Percentiles rank a stretch among this genome's conserved stretches.
Conservation (phyloP, 2,113 vertebrate species). For the Pedionomus torquatus region DNA sequence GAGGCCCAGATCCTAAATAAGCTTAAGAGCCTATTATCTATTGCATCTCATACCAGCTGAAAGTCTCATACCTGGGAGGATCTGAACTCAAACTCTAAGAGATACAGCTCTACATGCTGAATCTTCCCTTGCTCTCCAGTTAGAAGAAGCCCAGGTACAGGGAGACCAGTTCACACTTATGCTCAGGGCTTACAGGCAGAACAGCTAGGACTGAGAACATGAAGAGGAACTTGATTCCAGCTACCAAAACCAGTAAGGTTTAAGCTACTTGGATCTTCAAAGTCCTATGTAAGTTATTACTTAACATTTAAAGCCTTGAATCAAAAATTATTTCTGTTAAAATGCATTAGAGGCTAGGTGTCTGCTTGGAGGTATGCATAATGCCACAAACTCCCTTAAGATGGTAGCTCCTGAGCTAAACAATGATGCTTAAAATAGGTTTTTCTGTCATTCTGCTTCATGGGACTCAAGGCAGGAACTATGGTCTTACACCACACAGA, state of each 20-base stretch:
- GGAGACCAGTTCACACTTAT: not conserved
- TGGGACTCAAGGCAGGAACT: not conserved
- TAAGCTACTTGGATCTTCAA: not conserved
- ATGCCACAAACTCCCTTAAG: not conserved
- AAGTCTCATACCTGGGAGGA: not conserved
- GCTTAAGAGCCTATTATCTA: not conserved
- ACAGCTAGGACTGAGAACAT: fast-evolving
- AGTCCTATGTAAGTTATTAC: not conserved
- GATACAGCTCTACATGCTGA: not conserved
- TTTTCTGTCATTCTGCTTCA: not conserved
- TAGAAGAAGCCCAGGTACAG: not conserved
- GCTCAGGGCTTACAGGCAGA: not conserved
- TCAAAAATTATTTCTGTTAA: not conserved
- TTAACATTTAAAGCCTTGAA: not conserved
- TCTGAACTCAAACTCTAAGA: not conserved
- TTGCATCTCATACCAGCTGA: not conserved
- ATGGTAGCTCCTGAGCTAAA: not conserved
- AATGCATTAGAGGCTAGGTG: not conserved
- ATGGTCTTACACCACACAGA: not conserved
- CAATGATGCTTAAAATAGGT: not conserved
- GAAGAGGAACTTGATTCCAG: not conserved
- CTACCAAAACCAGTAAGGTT: not conserved
- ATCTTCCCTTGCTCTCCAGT: not conserved
- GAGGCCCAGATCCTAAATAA: not conserved
- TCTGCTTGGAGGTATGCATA: not conserved